Base-by-base conservation (phyloP, 2,888 invertebrate genomes). In the Bimastos eiseni region DNA sequence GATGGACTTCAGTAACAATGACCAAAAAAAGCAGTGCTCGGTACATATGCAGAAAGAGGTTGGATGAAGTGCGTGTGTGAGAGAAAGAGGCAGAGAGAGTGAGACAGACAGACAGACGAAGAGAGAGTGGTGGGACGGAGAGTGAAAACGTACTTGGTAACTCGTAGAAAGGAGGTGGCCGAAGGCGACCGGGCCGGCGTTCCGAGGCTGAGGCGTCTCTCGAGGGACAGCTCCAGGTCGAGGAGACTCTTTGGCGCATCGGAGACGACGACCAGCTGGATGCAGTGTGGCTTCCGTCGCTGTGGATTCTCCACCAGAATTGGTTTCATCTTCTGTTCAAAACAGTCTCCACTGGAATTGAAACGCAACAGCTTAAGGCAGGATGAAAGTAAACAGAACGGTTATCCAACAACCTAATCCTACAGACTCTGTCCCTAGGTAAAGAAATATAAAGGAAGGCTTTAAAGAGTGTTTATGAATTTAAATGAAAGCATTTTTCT, bases 211-310 rank as follows among this genome's bases (percentile, higher is more conserved):
- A 37, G 90, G 44, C 90, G 90, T 37, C 55, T 34, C 55, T 70
- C 37, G 30, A 91, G 36, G 36, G 96, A 96, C 90, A 97, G 95
- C 94, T 97, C 96, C 90, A 97, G 96, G 89, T 96, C 96, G 92
- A 96, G 96, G 19, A 93, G 93, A 33, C 93, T 93, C 90, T 94
- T 94, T 11, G 95, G 95, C 70, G 95, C 96, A 89, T 97, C 96
- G 83, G 98, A 97, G 93, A 98, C 97, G 94, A 97, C 97, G 90
- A 98, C 97, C 93, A 97, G 96, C 93, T 98, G 97, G 94, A 98
- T 98, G 91, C 97, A 97, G 95, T 98, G 98, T 89, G 97, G 96
- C 93, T 96, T 96, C 96, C 96, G 97, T 44, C 89, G 37, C 5
- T 6, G 5, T 34, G 41, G 89, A 5, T 94, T 93, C n/a, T 94